Base-by-base conservation (phyloP, 2,888 invertebrate species). In the Petrophora chlorosata region DNA sequence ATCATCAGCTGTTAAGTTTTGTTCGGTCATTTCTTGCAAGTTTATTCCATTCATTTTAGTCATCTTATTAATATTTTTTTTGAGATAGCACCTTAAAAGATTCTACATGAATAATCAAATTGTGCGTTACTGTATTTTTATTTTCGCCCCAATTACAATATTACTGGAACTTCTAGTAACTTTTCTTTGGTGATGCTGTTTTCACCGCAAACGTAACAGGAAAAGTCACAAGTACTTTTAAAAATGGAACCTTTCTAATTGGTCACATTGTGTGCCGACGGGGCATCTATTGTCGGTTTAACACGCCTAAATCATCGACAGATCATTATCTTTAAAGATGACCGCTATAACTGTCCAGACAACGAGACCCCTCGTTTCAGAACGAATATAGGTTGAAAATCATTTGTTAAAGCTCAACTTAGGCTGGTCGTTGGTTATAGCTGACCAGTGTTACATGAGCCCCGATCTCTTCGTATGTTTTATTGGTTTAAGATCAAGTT, bases 291-390 rank as follows among this genome's bases (percentile, higher is more conserved):
- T 88, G 87, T 88, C 82, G 73, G 78, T 83, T 83, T 85, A 86
- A 82, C 83, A 70, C 78, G 73, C 85, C 84, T 85, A 88, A 86
- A 88, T 89, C 85, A 86, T 88, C 84, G 76, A 74, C 71, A 80
- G 89, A 90, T 89, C 81, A 85, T 87, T 89, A 90, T 90, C 90
- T 81, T 56, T 50, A 68, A 72, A 50, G 52, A 81, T 86, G 87
- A 87, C 87, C 86, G 83, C 77, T 76, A 74, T 74, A 65, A 61
- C 56, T 51, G 61, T 57, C 87, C 78, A 81, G 17, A 28, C 14
- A 41, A 8, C 12, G 19, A 33, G 86, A 82, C 53, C 83, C 56
- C 64, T 61, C 61, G 59, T 67, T 71, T 64, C 59, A 61, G 61
- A 68, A 67, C 56, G 47, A 33, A 46, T 46, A 48, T 63, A 62